Percentiles rank a stretch among this genome's conserved stretches.
These are phyloP conservation scores for Lepidocyrtinus sp. DNA, from an alignment of 2,888 invertebrate genomes.

Conservation along the genomic window DNA sequence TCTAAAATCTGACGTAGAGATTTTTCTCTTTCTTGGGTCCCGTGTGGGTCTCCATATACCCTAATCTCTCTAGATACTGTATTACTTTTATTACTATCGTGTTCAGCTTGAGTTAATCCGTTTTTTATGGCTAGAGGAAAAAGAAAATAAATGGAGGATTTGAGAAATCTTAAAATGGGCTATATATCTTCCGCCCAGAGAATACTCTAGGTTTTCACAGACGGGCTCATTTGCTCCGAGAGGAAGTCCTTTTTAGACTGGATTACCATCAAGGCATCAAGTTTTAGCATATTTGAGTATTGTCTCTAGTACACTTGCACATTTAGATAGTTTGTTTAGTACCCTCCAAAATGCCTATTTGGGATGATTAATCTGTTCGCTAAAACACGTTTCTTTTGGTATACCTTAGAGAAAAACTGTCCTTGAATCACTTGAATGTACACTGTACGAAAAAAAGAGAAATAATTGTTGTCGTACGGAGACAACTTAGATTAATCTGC, in stretches of 20 bases:
- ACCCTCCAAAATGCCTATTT: too few species aligned
- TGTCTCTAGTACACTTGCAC: too few species aligned
- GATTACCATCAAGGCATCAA: too few species aligned
- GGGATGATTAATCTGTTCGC: not conserved
- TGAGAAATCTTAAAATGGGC: constrained; percentile 46
- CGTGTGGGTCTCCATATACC: constrained; percentile 21
- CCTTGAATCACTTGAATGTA: constrained; percentile 1
- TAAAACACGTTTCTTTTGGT: too few species aligned
- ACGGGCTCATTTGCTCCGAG: too few species aligned
- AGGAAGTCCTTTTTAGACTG: too few species aligned
- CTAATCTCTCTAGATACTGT: constrained; percentile 56
- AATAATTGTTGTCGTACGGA: not conserved
- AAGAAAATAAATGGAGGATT: constrained; percentile 53
- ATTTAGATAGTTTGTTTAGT: too few species aligned
- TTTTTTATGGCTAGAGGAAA: constrained; percentile 22
- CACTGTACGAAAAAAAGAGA: not conserved
- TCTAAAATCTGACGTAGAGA: constrained; percentile 25
- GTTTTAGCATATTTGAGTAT: too few species aligned
- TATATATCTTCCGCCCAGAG: constrained; percentile 50
- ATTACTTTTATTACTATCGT: constrained; percentile 42
- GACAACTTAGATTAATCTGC: constrained; percentile 6
- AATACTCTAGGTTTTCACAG: too few species aligned
- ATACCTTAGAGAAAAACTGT: not conserved
- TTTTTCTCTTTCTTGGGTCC: constrained; percentile 25
- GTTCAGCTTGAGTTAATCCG: constrained; percentile 44